phyloP scores from a whole-genome alignment of 2,113 vertebrate species.

The Argyrosomus japonicus region DNA sequence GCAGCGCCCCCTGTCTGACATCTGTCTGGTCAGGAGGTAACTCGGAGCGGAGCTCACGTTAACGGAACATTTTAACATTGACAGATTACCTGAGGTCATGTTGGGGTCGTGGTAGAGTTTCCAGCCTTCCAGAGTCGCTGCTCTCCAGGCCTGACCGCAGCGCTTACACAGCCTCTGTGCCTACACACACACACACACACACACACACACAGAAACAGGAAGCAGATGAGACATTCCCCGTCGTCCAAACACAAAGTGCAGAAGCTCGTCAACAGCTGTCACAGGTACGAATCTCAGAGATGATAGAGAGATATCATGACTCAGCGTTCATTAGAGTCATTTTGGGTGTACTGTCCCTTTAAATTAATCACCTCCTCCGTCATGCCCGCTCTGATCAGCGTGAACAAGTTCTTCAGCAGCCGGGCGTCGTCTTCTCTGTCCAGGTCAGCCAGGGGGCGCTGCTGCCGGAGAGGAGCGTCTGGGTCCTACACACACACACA shows the following conservation, averaged over 20 bases:
- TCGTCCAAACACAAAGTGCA: too few species aligned
- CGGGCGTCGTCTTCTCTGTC: conserved; percentile 94
- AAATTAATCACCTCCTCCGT: conserved; percentile 88
- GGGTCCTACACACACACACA: conserved; percentile 95
- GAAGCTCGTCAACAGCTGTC: too few species aligned
- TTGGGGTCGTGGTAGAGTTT: conserved; percentile 98
- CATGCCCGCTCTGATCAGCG: conserved; percentile 96
- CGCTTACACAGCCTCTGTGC: conserved; percentile 96
- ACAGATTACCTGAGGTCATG: conserved; percentile 87
- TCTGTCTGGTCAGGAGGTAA: too few species aligned
- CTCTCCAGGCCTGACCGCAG: conserved; percentile 98
- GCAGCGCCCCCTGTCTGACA: too few species aligned
- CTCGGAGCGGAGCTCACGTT: too few species aligned
- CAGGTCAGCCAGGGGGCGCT: conserved; percentile 94
- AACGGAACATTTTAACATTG: too few species aligned
- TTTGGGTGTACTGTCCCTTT: neutral
- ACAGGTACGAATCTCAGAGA: too few species aligned
- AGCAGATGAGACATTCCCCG: too few species aligned
- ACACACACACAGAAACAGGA: too few species aligned
- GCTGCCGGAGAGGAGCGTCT: conserved; percentile 95
- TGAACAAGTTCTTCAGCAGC: conserved; percentile 94
- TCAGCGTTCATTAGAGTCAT: too few species aligned
- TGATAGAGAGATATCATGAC: too few species aligned
- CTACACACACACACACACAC: conserved; percentile 77
- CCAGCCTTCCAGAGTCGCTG: conserved; percentile 97